Conservation (phyloP, 2,113 vertebrate genomes). For the Formicarius rufipectus region DNA sequence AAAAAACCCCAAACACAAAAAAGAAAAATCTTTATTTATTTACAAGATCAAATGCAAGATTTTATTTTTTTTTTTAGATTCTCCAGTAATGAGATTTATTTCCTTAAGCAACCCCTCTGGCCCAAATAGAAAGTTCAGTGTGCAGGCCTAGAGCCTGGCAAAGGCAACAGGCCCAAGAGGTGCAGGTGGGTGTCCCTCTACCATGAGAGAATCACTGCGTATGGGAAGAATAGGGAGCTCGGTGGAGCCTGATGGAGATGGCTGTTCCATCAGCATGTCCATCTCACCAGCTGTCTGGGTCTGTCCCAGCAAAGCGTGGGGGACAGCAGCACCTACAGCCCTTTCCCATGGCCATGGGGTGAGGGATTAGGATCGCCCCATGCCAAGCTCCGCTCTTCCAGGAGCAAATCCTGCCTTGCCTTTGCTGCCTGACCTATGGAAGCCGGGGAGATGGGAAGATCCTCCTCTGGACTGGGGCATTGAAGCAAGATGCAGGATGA, state of each 20-base stretch:
- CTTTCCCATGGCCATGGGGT: neutral
- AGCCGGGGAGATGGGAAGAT: neutral
- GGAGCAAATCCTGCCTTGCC: neutral
- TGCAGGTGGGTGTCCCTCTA: neutral
- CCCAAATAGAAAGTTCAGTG: neutral
- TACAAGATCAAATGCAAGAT: neutral
- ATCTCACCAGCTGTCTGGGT: neutral
- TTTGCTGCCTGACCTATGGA: neutral
- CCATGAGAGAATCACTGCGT: neutral
- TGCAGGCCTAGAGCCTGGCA: neutral
- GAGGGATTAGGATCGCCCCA: fast-evolving
- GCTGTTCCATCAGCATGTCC: neutral
- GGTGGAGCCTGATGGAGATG: neutral
- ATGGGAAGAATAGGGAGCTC: neutral
- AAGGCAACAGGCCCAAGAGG: neutral
- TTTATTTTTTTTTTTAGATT: neutral
- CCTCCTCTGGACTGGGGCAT: neutral
- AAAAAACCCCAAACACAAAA: neutral
- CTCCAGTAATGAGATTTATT: neutral
- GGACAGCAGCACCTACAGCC: neutral
- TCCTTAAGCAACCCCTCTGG: neutral
- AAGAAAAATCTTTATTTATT: neutral
- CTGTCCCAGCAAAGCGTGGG: neutral
- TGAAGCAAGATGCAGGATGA: neutral
- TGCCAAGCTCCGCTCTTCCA: neutral